Conservation (phyloP, 1,140 invertebrate genomes). For the Nixonia krombeini region DNA sequence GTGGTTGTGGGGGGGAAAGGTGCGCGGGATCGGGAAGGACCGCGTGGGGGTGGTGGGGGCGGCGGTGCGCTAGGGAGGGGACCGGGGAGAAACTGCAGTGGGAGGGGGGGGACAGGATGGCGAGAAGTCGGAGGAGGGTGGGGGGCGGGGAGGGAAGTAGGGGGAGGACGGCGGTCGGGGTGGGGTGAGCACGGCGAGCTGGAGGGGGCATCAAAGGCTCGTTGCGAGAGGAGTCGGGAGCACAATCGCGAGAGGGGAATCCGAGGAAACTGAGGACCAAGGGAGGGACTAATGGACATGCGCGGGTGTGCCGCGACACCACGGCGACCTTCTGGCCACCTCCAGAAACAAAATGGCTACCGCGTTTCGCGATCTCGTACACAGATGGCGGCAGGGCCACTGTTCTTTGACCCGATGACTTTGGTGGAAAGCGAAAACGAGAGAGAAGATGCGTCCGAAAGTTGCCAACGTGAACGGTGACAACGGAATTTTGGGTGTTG, state of each 20-base stretch:
- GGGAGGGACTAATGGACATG: conserved; percentile 71
- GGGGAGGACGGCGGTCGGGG: conserved; percentile 27
- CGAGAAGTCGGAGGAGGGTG: conserved; percentile 22
- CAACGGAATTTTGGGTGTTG: conserved; percentile 3
- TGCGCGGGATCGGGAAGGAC: conserved; percentile 4
- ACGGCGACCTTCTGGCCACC: conserved; percentile 72
- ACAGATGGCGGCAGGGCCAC: conserved; percentile 64
- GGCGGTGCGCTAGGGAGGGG: neutral
- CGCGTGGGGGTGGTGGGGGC: conserved; percentile 8
- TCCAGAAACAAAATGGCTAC: conserved; percentile 73
- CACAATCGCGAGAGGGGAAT: conserved; percentile 40
- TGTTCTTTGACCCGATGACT: conserved; percentile 8
- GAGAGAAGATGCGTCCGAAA: conserved; percentile 3
- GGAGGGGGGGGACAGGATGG: conserved; percentile 21
- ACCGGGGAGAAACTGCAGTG: neutral
- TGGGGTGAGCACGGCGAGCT: conserved; percentile 24
- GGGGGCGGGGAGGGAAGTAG: conserved; percentile 3
- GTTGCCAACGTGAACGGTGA: conserved; percentile 13
- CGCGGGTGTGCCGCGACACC: conserved; percentile 70
- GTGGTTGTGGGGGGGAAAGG: no score
- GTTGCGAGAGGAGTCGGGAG: conserved; percentile 9
- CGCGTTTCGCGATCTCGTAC: conserved; percentile 36
- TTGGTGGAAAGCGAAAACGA: conserved; percentile 25
- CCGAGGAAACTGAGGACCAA: conserved; percentile 31
- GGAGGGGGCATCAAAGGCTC: conserved; percentile 35